phyloP scores from a whole-genome alignment of 2,113 vertebrate species.

The Tonatia bakeri region DNA sequence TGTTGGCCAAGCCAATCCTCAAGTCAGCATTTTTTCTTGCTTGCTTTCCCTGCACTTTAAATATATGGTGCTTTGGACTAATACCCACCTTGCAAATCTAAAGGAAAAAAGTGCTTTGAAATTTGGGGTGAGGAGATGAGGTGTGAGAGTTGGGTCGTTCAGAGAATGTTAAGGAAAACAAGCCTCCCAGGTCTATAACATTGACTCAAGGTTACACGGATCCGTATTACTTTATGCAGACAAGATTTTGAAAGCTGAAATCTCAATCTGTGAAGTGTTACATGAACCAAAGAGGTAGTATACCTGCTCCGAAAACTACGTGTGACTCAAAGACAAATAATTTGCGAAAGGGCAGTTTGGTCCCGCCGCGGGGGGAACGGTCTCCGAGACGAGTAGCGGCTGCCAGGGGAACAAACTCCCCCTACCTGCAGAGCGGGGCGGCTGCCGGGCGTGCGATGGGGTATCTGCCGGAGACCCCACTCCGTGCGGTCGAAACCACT shows the following conservation, averaged over 20 bases:
- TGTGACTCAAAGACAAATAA: background rate
- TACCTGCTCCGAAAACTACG: slow-evolving; percentile 21
- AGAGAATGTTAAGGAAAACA: background rate
- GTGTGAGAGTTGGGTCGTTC: background rate
- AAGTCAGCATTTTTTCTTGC: background rate
- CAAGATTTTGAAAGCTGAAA: slow-evolving; percentile 30
- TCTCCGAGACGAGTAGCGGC: background rate
- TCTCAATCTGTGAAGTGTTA: background rate
- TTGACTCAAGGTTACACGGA: slow-evolving; percentile 39
- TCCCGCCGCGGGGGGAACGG: background rate
- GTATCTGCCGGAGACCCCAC: background rate
- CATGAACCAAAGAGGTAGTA: background rate
- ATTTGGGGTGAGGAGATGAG: background rate
- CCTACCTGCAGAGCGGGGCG: background rate
- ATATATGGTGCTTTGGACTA: background rate
- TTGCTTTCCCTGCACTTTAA: background rate
- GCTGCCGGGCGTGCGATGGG: background rate
- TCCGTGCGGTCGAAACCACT: background rate
- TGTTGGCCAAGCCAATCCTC: background rate
- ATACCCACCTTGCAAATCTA: background rate
- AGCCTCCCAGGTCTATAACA: background rate
- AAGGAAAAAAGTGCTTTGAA: background rate
- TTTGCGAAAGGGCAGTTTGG: background rate
- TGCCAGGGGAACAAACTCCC: background rate
- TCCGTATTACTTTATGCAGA: background rate